Evolutionary conservation across 2,113 vertebrate genomes (phyloP), one percentile per base, ranked within the genome.

Genomic region (Tetrax tetrax): DNA sequence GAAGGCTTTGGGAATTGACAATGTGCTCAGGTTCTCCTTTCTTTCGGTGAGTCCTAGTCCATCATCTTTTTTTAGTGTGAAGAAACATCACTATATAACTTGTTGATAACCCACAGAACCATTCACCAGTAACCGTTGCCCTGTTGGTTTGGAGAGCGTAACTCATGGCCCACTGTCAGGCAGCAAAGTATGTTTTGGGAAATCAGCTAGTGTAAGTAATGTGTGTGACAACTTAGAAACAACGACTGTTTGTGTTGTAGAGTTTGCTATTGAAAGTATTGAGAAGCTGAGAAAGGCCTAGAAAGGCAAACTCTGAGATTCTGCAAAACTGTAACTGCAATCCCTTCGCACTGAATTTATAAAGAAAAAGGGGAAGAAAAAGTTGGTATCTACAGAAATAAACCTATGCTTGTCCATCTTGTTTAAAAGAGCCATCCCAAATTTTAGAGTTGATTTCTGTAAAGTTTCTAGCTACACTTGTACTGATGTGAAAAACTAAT

Each of bases 1-100:
- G 92, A 99, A 99, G 97, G 99, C 99, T 12, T 95, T 99, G 83
- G 99, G 99, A 24, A 99, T 99, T 2, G 99, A 99, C 98, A 99
- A 99, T 1, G 99, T 99, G 93, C 99, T 99, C 97, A 99, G 99
- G 51, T 99, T 99, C 97, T 99, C 98, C 97, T 99, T 99, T 97
- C 99, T 99, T 16, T 99, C 99, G 29, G 99, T 99, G 95, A 98
- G 99, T 98, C 37, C 38, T 23, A 7, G 33, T 21, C 24, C 80
- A 9, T 33, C 31, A 5, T 33, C 76, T 71, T 9, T 23, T 24
- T 31, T 25, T 35, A 29, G 31, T 6, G 13, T 41, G 14, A 28
- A 3, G 71, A 29, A 61, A 43, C 9, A 9, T 14, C 45, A n/a
- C 29, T 28, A 38, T 25, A 4, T 54, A n/a, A 3, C 12, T n/a